Evolutionary conservation across 2,113 vertebrate species (phyloP).

Genomic region (Nannobrachium achirus): DNA sequence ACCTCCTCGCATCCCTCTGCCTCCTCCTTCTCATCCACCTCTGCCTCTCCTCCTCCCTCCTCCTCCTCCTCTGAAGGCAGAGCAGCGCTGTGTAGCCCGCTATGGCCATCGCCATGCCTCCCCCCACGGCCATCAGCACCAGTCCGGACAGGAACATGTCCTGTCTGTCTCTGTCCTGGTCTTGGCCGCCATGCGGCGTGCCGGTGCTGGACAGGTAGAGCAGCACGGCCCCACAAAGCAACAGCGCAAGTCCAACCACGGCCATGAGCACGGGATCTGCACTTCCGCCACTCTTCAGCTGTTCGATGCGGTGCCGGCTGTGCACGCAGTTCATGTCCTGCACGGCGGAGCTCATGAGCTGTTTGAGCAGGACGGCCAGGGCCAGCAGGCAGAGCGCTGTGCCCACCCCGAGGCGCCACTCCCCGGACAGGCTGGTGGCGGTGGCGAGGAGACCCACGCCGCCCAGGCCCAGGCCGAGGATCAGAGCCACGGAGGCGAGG

Average conservation of each 20-base stretch:
- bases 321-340: constrained; percentile 98
- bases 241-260: constrained; percentile 84
- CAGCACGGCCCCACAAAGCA: constrained; percentile 84
- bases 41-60: constrained; percentile 30
- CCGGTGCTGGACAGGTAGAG: constrained; percentile 79
- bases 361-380: constrained; percentile 92
- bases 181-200: constrained; percentile 31
- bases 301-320: constrained; percentile 85
- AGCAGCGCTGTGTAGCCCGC: constrained; percentile 73
- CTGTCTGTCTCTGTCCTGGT: constrained; percentile 56
- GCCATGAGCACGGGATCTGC: constrained; percentile 86
- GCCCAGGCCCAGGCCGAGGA: constrained; percentile 86
- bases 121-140: constrained; percentile 80
- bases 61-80: constrained; percentile 55
- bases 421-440: constrained; percentile 85
- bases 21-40: constrained; percentile 48
- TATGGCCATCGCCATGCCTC: constrained; percentile 79
- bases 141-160: constrained; percentile 87
- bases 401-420: constrained; percentile 91
- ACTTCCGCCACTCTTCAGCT: constrained; percentile 90
- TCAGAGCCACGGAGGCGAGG: constrained; percentile 85
- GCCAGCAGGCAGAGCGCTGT: constrained; percentile 91
- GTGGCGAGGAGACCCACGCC: constrained; percentile 90
- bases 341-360: constrained; percentile 94
- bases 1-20: constrained; percentile 26